Evolutionary conservation across 2,888 invertebrate species (phyloP), one percentile per base, ranked within the genome.

Genomic region (Polydrusus tereticollis): DNA sequence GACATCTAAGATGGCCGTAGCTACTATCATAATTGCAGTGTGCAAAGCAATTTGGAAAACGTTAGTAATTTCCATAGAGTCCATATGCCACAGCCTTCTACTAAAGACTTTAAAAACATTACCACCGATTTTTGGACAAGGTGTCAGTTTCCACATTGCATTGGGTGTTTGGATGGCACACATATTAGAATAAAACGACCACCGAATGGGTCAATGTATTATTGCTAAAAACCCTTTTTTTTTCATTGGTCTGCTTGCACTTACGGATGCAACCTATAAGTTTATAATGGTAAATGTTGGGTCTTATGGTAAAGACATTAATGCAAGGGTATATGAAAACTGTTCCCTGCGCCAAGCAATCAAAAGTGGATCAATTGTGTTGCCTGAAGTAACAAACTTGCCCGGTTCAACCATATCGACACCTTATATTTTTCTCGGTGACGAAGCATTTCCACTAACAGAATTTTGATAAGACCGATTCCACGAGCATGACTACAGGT

Each of bases 391-490:
- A 55, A 55, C 55, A 55, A 14, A n/a, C 14, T 55, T 55, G 20
- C 55, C 55, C 14, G 18, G 20, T 6, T 55, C 55, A 23, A 21
- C 23, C 14, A 55, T 55, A 6, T 6, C 8, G 47, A 41, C 47
- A 69, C 72, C 68, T 12, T 57, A 29, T 45, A 69, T 69, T 5
- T 64, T 69, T 62, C 47, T 52, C 20, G 68, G 55, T 10, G 72
- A 69, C 41, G 72, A 60, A 59, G 63, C 67, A n/a, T 72, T 72
- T 62, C 72, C 62, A 38, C 72, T 67, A 50, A 41, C 72, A 36
- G 67, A 66, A 57, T 72, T 58, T 66, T 74, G 47, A 66, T 72
- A 55, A 64, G 66, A 57, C 73, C 75, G 65, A 75, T 75, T 65
- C 75, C 73, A 57, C 23, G 64, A 55, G 43, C 18, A 60, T 55